Base-by-base conservation (phyloP, 2,797 vertebrate genomes). In the Helarctos malayanus region DNA sequence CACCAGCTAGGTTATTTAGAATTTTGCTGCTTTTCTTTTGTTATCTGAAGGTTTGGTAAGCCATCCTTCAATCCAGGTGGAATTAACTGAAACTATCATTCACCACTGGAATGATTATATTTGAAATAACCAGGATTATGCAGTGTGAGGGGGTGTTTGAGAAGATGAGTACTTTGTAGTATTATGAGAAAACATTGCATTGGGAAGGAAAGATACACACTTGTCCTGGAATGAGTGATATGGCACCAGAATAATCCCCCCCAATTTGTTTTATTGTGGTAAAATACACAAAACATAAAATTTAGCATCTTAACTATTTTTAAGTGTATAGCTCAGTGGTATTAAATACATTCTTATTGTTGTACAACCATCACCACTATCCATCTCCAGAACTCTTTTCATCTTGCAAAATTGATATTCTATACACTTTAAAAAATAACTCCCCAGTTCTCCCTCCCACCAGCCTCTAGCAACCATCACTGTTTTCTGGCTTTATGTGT, bases 21-120 rank as follows among this genome's bases (percentile, higher is more conserved):
- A 52, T 54, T 89, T 90, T 78, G 45, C 41, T 84, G 94, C n/a
- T 89, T 82, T 52, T 63, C 84, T 89, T 84, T 92, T 54, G 38
- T 85, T 45, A 84, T 89, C 41, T 69, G 85, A 89, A 89, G 85
- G 85, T 52, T 75, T 93, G 21, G 59, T 89, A 83, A 89, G 10
- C 35, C 45, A 79, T 21, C 25, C 84, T 88, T 83, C 41, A 78
- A 59, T 59, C 83, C 41, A 69, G 29, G 13, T 59, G n/a, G 79
- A 89, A 79, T 85, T 95, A 92, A 82, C 23, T n/a, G 18, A 38
- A 49, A 23, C 49, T 35, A 15, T 79, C 35, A 45, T 19, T 32
- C 32, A 13, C 16, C 25, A 38, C 71, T 84, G 35, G 18, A 61
- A 69, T 61, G 45, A 69, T 27, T 54, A 32, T 35, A 84, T 85